phyloP scores from a whole-genome alignment of 2,888 invertebrate genomes.

The Phengaris arion region DNA sequence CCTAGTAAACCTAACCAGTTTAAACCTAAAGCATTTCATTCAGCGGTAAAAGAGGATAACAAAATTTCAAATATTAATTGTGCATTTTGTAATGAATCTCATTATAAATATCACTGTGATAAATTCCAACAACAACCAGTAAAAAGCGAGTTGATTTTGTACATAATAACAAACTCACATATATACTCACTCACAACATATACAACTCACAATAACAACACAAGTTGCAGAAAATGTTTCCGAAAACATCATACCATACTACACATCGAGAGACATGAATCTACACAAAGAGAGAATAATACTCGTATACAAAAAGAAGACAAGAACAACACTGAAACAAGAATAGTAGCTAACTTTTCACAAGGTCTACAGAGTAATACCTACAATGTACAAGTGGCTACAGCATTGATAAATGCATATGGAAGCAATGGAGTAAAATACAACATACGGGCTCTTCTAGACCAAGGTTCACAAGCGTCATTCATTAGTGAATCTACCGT shows the following conservation, averaged over 20 bases:
- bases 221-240: conserved; percentile 36
- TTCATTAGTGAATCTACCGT: conserved; percentile 39
- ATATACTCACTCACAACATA: no score
- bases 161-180: conserved; percentile 31
- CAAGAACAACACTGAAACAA: neutral
- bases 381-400: neutral
- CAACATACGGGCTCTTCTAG: conserved; percentile 32
- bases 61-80: neutral
- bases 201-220: no score
- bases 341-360: no score
- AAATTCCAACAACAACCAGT: neutral
- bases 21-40: neutral
- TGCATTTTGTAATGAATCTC: neutral
- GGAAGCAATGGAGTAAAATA: neutral
- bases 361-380: no score
- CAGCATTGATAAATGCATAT: conserved; percentile 26
- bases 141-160: conserved; percentile 32
- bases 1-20: no score
- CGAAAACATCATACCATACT: conserved; percentile 38
- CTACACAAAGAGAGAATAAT: neutral
- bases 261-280: conserved; percentile 33
- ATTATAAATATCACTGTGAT: neutral
- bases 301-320: neutral
- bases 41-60: neutral
- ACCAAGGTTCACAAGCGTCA: conserved; percentile 37